Conservation (phyloP, 2,113 vertebrate genomes). For the Pungitius pungitius region DNA sequence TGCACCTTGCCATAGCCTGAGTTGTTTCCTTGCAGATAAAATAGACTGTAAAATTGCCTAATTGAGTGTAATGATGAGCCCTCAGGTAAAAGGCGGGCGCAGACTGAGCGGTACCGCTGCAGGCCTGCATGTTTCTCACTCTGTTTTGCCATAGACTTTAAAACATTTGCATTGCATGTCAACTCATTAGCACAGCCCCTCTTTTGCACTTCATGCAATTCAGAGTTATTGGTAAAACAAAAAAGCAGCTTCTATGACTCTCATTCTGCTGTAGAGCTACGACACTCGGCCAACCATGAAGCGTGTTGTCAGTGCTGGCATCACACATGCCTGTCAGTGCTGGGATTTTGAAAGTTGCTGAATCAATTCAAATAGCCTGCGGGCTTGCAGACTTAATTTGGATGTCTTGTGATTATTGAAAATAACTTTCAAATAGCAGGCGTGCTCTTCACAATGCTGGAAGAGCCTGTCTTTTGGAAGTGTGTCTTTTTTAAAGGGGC, state of each 20-base stretch:
- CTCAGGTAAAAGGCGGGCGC: slow-evolving; percentile 60
- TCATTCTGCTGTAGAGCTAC: not conserved
- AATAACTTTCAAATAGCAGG: slow-evolving; percentile 49
- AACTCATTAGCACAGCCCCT: slow-evolving; percentile 14
- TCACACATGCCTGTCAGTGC: not conserved
- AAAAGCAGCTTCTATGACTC: not conserved
- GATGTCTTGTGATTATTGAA: slow-evolving; percentile 43
- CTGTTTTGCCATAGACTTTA: slow-evolving; percentile 23
- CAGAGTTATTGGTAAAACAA: slow-evolving; percentile 16
- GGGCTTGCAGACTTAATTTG: slow-evolving; percentile 17
- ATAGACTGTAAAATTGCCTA: slow-evolving; percentile 81
- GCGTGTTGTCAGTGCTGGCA: not conserved
- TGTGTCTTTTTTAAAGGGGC: slow-evolving; percentile 23
- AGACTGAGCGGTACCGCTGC: slow-evolving; percentile 36
- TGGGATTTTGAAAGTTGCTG: not conserved
- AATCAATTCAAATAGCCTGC: not conserved
- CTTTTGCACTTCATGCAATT: slow-evolving; percentile 13
- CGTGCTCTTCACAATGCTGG: slow-evolving; percentile 21
- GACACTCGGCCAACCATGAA: slow-evolving; percentile 12
- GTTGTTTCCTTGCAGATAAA: slow-evolving; percentile 71
- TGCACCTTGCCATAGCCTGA: slow-evolving; percentile 57
- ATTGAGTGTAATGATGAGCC: slow-evolving; percentile 80
- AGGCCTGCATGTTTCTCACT: slow-evolving; percentile 57
- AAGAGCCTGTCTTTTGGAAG: slow-evolving; percentile 18
- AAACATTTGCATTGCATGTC: slow-evolving; percentile 36